These are phyloP conservation scores for Conus betulinus DNA, from an alignment of 1,140 invertebrate genomes.

Conservation along the genomic window DNA sequence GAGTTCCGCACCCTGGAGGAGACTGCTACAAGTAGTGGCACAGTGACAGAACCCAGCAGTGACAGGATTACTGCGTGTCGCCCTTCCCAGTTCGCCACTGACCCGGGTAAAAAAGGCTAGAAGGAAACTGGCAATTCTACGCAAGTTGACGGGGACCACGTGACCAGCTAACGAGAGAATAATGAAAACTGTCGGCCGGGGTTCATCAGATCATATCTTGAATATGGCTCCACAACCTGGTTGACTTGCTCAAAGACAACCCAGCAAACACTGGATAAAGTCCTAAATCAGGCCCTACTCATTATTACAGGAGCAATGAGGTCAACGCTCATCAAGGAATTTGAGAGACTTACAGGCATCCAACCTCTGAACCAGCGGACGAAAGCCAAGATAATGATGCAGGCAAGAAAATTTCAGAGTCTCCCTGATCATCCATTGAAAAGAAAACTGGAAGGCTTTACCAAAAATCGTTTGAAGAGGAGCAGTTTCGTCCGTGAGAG, in stretches of 20 bases:
- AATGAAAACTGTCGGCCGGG: conserved; percentile 26
- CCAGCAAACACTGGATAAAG: conserved; percentile 37
- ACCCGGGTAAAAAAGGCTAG: background rate
- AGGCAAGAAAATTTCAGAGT: background rate
- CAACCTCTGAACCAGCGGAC: background rate
- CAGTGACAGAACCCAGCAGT: too few relatives aligned
- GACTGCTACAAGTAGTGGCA: too few relatives aligned
- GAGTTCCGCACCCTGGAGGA: too few relatives aligned
- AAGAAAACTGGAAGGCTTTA: background rate
- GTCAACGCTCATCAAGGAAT: conserved; percentile 33
- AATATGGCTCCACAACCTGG: conserved; percentile 41
- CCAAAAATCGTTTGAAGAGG: background rate
- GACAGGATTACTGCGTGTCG: too few relatives aligned
- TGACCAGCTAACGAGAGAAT: conserved; percentile 20
- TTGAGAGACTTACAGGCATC: conserved; percentile 24
- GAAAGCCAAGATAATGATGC: conserved; percentile 6
- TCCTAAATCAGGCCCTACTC: conserved; percentile 39
- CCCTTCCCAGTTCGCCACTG: too few relatives aligned
- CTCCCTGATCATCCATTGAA: conserved; percentile 23
- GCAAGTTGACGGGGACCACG: background rate
- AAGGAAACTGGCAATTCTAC: background rate
- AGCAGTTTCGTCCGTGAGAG: conserved; percentile 21
- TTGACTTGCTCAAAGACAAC: conserved; percentile 28
- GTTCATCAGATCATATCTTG: conserved; percentile 38
- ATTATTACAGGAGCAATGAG: conserved; percentile 26